phyloP scores from a whole-genome alignment of 1,140 invertebrate species.

The Octopus bimaculoides region DNA sequence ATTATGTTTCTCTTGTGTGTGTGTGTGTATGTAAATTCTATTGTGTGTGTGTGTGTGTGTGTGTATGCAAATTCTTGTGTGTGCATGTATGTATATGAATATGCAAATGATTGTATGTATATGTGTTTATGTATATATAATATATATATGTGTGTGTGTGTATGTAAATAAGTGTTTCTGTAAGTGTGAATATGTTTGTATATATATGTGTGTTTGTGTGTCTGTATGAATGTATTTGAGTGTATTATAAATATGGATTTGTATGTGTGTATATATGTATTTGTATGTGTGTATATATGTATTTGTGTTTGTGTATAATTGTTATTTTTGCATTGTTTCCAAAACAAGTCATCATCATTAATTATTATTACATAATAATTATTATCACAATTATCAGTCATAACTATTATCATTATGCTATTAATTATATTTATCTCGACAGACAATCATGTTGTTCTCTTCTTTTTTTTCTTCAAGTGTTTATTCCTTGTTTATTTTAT shows the following conservation, averaged over 20 bases:
- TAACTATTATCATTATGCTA: too few species aligned
- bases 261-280: not conserved
- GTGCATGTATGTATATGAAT: not conserved
- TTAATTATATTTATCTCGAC: too few species aligned
- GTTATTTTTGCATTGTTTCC: not conserved
- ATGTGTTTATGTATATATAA: not conserved
- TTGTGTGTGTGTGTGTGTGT: not conserved
- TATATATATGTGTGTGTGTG: not conserved
- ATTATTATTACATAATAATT: too few species aligned
- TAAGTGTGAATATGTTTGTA: not conserved
- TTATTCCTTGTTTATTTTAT: too few species aligned
- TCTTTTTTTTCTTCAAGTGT: too few species aligned
- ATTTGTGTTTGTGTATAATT: not conserved
- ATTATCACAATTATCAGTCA: too few species aligned
- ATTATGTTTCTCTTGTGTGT: too few species aligned
- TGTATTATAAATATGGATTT: not conserved
- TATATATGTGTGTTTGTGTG: not conserved
- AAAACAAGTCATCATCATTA: too few species aligned
- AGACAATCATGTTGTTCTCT: too few species aligned
- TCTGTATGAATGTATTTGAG: not conserved
- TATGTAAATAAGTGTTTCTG: not conserved
- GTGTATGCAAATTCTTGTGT: not conserved
- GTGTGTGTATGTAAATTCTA: not conserved
- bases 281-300: not conserved
- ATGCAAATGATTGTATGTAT: not conserved